Evolutionary conservation across 2,113 vertebrate genomes (phyloP), one percentile per base, ranked within the genome.

Genomic region (Ursus arctos): DNA sequence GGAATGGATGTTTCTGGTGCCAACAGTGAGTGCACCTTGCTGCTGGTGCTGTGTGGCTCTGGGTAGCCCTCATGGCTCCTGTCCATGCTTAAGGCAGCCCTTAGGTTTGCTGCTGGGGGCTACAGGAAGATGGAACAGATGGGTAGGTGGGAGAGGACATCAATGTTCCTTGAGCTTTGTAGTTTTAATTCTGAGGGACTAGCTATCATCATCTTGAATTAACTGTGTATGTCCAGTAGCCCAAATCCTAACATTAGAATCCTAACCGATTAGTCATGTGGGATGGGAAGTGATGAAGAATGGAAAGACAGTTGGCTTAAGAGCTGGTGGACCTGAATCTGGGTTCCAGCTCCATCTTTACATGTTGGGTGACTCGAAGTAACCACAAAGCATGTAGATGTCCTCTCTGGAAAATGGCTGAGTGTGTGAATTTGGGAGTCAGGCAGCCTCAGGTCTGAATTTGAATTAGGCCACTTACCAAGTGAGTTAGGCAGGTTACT

Each of bases 41-140:
- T 86, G 65, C 21, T 49, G 51, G 63, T 43, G 33, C n/a, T 33
- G 1, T 5, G 5, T 31, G 43, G 74, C 43, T 72, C 53, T 40
- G 55, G 9, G 63, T 22, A 22, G 11, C 65, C 26, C 6, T 72
- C 18, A 0, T 33, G 0, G 0, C 12, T 33, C 36, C 2, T 3
- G 14, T 33, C 55, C 59, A 21, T 1, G 7, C 28, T 71, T 22
- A 31, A 47, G 21, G 51, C 40, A 9, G 51, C 49, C 40, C 43
- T 51, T 69, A 12, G 31, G 33, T 36, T 51, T 67, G 26, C 40
- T 11, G 7, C 47, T 43, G 14, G 49, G 31, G 19, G 10, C 43
- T 15, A 28, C 6, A 18, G 40, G 55, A 77, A 49, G 36, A 51
- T 1, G 19, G 43, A 36, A 57, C 10, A 8, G 21, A 16, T 6